Percentiles rank a stretch among this genome's conserved stretches.
These are phyloP conservation scores for Clarias magur DNA, from an alignment of 2,113 vertebrate genomes.

Conservation along the genomic window DNA sequence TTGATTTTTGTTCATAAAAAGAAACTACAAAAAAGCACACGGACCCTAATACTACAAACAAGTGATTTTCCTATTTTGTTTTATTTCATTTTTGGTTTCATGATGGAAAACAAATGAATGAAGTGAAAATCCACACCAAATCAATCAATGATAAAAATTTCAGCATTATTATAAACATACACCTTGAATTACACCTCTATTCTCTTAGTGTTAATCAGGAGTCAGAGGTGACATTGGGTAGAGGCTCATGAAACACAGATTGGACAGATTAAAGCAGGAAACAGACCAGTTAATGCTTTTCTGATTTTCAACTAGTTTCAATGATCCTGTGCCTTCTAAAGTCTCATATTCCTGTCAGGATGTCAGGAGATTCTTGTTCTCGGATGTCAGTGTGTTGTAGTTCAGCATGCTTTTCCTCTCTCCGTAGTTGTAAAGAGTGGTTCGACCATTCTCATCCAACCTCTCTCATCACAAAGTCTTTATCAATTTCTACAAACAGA, in stretches of 20 bases:
- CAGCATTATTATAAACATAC: no score
- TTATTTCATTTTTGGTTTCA: no score
- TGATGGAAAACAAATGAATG: no score
- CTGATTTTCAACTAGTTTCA: neutral
- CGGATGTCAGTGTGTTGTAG: neutral
- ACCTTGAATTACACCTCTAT: no score
- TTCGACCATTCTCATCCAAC: neutral
- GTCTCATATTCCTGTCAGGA: neutral
- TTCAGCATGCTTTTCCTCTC: neutral
- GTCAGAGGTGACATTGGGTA: no score
- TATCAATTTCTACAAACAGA: neutral
- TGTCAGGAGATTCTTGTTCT: neutral
- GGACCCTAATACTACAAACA: no score
- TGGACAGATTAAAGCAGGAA: neutral
- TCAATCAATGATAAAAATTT: no score
- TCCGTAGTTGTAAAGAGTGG: neutral
- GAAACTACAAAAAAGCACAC: no score
- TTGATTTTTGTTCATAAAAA: no score
- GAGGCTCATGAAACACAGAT: neutral
- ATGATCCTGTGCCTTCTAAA: neutral
- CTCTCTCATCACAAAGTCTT: neutral
- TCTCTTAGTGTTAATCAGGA: no score
- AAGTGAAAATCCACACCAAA: no score
- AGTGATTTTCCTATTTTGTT: no score
- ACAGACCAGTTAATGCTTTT: neutral